A percentile compares a stretch with the other conserved stretches of the same genome.
Evolutionary conservation across 53 echinoderm and acorn worm species (phyloP).

Genomic region (Zoroaster sp.): DNA sequence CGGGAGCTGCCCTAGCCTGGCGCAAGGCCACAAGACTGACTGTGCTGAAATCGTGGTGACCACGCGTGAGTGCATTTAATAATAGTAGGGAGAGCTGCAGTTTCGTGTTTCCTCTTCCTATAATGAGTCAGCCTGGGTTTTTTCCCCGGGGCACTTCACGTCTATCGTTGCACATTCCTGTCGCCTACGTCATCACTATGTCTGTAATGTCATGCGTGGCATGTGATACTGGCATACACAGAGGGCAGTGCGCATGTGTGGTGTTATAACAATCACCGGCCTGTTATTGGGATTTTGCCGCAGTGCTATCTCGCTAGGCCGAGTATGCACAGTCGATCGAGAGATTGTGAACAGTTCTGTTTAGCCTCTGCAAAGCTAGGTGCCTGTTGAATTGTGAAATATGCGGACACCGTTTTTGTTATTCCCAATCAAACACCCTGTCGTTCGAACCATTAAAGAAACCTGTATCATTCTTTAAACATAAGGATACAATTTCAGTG

Average conservation of each 20-base stretch:
- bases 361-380: neutral
- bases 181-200: slow-evolving; percentile 87
- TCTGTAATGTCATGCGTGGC: slow-evolving; percentile 81
- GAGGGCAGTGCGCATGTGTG: slow-evolving; percentile 74
- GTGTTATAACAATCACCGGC: neutral
- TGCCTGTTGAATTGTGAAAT: slow-evolving; percentile 1
- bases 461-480: neutral
- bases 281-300: slow-evolving; percentile 8
- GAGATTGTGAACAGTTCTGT: neutral
- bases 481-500: neutral
- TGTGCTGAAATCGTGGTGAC: slow-evolving; percentile 29
- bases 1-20: neutral
- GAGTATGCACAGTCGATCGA: neutral
- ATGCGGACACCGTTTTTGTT: neutral
- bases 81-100: slow-evolving; percentile 76
- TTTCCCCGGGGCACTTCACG: slow-evolving; percentile 74
- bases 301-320: slow-evolving; percentile 21
- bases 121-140: slow-evolving; percentile 80
- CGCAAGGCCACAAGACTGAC: neutral
- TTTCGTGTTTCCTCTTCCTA: slow-evolving; percentile 79
- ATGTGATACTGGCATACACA: slow-evolving; percentile 45
- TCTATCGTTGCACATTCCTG: slow-evolving; percentile 83
- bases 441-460: neutral
- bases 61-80: slow-evolving; percentile 79
- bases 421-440: neutral